Evolutionary conservation across 2,888 invertebrate genomes (phyloP).

Genomic region (Microctonus hyperodae): DNA sequence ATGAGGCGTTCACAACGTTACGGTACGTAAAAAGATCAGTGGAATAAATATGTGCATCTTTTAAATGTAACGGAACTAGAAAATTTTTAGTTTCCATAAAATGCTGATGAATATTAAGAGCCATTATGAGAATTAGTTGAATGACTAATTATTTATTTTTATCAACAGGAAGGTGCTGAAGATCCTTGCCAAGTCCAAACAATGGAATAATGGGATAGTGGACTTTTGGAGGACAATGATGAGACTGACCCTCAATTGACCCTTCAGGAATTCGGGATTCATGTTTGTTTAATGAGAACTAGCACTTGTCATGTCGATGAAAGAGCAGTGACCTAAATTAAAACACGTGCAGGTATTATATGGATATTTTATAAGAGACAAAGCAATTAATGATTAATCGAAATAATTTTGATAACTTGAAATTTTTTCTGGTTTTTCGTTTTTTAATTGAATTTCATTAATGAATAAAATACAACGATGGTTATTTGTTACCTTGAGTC

Average conservation of each 20-base stretch:
- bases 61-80: not conserved
- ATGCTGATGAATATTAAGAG: not conserved
- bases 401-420: too few species aligned
- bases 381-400: too few species aligned
- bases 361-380: too few species aligned
- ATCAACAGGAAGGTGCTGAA: conserved; percentile 68
- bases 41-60: not conserved
- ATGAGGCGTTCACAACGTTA: not conserved
- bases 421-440: too few species aligned
- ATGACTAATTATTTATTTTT: not conserved
- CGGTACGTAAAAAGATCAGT: not conserved
- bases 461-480: too few species aligned
- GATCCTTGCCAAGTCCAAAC: conserved; percentile 75
- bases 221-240: conserved; percentile 77
- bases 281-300: conserved; percentile 75
- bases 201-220: conserved; percentile 75
- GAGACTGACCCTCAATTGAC: conserved; percentile 70
- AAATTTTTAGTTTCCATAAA: not conserved
- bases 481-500: not conserved
- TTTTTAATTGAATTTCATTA: too few species aligned
- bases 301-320: conserved; percentile 70
- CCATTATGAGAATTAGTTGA: not conserved
- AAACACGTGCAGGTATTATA: conserved; percentile 70
- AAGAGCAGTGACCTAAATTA: conserved; percentile 71
- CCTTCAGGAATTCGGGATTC: conserved; percentile 62